Base-by-base conservation (phyloP, 2,888 invertebrate species). In the Epinotia nisella region DNA sequence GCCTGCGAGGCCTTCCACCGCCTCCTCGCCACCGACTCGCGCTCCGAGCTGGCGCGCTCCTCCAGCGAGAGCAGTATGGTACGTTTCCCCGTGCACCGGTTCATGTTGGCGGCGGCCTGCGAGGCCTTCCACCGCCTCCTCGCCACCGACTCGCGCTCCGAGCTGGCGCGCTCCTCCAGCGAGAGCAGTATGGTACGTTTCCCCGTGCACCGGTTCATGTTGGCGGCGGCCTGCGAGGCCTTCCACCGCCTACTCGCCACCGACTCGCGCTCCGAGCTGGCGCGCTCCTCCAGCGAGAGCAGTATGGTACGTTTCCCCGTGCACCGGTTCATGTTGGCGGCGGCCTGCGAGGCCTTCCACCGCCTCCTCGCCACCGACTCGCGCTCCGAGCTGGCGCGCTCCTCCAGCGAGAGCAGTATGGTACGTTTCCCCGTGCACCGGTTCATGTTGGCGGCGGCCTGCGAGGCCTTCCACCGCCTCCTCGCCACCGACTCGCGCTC, bases 271-370 rank as follows among this genome's bases (percentile, higher is more conserved):
- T 89, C 91, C 19, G 94, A 96, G 81, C 95, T 96, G 64, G 97
- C 97, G 0, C 93, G 98, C 74, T 97, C 98, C 87, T 97, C 97
- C 83, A 98, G 97, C 85, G 98, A 98, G 86, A 97, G 97, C 62
- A 98, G 98, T 90, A 97, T 98, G 97, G 98, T 97, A 85, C 98
- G 98, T 87, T 95, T 97, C n/a, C n/a, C n/a, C n/a, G n/a, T n/a
- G n/a, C n/a, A n/a, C n/a, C n/a, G n/a, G 15, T 97, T 98, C 86
- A 95, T 98, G 84, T 89, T 98, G 82, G 97, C 98, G 21, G 97
- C 97, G 3, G 97, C 97, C 1, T 98, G 98, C 71, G 96, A 96
- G 75, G 96, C 97, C 2, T 97, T 98, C 87, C 96, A 96, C 85
- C 85, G 93, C 0, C 94, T 97, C 3, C 94, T 97, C 59, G 96